These are phyloP conservation scores for Phoenicopterus ruber DNA, from an alignment of 2,113 vertebrate species.

Conservation along the genomic window DNA sequence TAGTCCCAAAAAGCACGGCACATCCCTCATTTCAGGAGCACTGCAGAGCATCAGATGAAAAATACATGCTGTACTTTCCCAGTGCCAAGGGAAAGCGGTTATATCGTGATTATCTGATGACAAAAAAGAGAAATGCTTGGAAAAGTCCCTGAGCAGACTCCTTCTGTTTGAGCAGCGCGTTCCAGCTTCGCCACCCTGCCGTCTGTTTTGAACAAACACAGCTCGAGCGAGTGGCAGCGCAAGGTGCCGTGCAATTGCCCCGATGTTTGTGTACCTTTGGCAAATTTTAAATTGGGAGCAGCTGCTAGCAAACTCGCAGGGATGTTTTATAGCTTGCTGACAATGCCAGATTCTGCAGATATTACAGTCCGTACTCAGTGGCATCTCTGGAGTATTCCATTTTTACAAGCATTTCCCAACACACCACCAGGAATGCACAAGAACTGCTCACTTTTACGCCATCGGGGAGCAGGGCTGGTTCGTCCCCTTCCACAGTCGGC, in stretches of 20 bases:
- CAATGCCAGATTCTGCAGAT: conserved; percentile 1
- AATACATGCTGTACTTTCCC: conserved; percentile 19
- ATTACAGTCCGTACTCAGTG: neutral
- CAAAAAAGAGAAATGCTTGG: neutral
- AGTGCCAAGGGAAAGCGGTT: neutral
- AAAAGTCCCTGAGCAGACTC: neutral
- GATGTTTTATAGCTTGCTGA: conserved; percentile 57
- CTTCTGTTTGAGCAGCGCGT: neutral
- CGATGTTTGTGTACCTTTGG: conserved; percentile 9
- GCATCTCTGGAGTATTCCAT: neutral
- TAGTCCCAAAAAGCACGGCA: neutral
- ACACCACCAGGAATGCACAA: neutral
- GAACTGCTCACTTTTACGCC: neutral
- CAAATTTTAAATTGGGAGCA: conserved; percentile 20
- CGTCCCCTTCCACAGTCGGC: neutral
- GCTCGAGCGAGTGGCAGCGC: neutral
- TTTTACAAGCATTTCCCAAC: conserved; percentile 17
- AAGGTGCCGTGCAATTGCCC: neutral
- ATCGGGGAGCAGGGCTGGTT: neutral
- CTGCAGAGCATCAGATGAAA: neutral
- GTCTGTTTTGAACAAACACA: neutral
- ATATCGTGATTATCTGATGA: neutral
- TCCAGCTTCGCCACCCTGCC: neutral
- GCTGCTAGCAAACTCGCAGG: conserved; percentile 8
- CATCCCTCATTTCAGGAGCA: neutral